Evolutionary conservation across 2,888 invertebrate genomes (phyloP).

Genomic region (Pyralis farinalis): DNA sequence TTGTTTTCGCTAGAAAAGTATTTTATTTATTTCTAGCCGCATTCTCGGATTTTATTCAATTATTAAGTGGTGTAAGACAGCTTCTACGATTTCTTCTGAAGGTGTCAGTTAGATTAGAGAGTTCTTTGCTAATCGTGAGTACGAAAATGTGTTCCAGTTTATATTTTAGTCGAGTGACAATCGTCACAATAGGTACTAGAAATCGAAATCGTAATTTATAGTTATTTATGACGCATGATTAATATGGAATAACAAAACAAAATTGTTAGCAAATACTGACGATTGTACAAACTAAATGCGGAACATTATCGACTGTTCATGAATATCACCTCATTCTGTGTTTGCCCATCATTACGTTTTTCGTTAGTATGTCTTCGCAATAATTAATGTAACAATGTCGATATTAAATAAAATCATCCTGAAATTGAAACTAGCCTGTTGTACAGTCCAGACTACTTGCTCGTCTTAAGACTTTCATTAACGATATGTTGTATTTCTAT

Average conservation of each 20-base stretch:
- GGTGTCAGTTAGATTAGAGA: constrained; percentile 9
- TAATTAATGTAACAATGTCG: neutral
- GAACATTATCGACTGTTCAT: too few relatives aligned
- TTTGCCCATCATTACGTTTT: too few relatives aligned
- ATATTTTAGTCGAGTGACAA: constrained; percentile 5
- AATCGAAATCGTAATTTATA: too few relatives aligned
- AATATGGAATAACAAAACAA: too few relatives aligned
- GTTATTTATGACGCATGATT: too few relatives aligned
- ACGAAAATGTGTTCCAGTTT: constrained; percentile 18
- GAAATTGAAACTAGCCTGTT: constrained; percentile 24
- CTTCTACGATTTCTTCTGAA: neutral
- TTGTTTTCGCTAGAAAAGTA: neutral
- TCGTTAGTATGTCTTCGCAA: neutral
- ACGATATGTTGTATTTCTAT: constrained; percentile 31
- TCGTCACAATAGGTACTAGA: neutral
- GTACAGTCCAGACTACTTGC: constrained; percentile 31
- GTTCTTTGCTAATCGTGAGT: constrained; percentile 12
- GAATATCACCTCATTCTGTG: too few relatives aligned
- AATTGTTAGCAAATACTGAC: too few relatives aligned
- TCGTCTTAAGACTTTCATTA: constrained; percentile 31
- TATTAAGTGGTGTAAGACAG: neutral
- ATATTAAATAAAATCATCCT: constrained; percentile 5
- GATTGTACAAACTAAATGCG: too few relatives aligned
- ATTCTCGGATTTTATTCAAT: neutral
- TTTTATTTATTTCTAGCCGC: neutral